Percentiles rank a stretch among this genome's conserved stretches.
phyloP scores from a whole-genome alignment of 2,888 invertebrate species.

The Mythimna vitellina region DNA sequence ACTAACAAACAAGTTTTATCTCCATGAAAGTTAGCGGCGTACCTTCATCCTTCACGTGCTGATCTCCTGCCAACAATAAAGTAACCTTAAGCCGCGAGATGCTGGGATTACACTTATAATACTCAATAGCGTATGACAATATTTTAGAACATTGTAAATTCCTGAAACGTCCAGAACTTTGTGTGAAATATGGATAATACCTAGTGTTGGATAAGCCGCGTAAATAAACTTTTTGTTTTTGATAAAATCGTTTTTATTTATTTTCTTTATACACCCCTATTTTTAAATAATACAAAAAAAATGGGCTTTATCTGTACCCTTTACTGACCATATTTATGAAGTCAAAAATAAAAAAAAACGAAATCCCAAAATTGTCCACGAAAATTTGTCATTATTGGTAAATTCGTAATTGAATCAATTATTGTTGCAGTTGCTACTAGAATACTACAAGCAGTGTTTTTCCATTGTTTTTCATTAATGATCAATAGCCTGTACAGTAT shows the following conservation, averaged over 20 bases:
- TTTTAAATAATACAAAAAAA: too few relatives aligned
- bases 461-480: too few relatives aligned
- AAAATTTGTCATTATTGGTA: too few relatives aligned
- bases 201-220: slow-evolving; percentile 14
- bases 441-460: too few relatives aligned
- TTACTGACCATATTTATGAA: too few relatives aligned
- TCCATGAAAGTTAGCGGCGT: slow-evolving; percentile 81
- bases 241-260: slow-evolving; percentile 13
- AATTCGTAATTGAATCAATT: too few relatives aligned
- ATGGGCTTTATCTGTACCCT: too few relatives aligned
- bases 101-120: slow-evolving; percentile 75
- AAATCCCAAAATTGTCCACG: too few relatives aligned
- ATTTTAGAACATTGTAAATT: slow-evolving; percentile 55
- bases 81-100: slow-evolving; percentile 73
- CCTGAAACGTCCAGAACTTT: slow-evolving; percentile 31
- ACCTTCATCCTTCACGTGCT: slow-evolving; percentile 88
- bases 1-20: slow-evolving; percentile 89
- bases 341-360: too few relatives aligned
- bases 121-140: slow-evolving; percentile 62
- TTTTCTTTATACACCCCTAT: neutral
- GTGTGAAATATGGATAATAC: slow-evolving; percentile 22
- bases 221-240: slow-evolving; percentile 28
- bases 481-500: too few relatives aligned
- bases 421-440: too few relatives aligned
- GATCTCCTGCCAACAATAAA: slow-evolving; percentile 86